A percentile compares a stretch with the other conserved stretches of the same genome.
These are phyloP conservation scores for Cettia cetti DNA, from an alignment of 2,113 vertebrate genomes.

Conservation along the genomic window DNA sequence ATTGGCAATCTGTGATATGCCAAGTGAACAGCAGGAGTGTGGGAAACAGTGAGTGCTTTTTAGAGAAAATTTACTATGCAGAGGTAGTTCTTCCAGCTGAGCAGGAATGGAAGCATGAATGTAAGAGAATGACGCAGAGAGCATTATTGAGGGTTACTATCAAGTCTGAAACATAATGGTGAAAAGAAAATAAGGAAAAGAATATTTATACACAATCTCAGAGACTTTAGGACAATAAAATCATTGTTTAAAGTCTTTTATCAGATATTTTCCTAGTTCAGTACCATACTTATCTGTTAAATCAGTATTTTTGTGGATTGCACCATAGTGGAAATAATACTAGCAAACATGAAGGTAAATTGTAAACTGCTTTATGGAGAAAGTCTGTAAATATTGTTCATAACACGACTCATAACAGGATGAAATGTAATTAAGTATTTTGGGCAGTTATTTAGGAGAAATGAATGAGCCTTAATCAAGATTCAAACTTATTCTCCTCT, in stretches of 20 bases:
- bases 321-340: not conserved
- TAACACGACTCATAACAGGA: not conserved
- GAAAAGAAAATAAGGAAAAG: not conserved
- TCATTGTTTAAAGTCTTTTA: not conserved
- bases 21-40: not conserved
- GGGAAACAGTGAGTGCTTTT: not conserved
- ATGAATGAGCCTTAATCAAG: not conserved
- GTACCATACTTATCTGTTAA: not conserved
- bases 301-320: not conserved
- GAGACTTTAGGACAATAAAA: not conserved
- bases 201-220: not conserved
- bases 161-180: not conserved
- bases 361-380: not conserved
- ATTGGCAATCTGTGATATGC: not conserved
- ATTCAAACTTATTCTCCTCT: not conserved
- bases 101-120: not conserved
- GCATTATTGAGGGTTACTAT: not conserved
- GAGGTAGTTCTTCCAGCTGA: not conserved
- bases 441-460: not conserved
- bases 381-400: not conserved
- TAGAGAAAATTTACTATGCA: slow-evolving; percentile 6
- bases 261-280: not conserved
- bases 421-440: not conserved
- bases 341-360: not conserved
- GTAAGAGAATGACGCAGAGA: not conserved